Conservation (phyloP, 2,888 invertebrate genomes). For the Caenorhabditis sp. region DNA sequence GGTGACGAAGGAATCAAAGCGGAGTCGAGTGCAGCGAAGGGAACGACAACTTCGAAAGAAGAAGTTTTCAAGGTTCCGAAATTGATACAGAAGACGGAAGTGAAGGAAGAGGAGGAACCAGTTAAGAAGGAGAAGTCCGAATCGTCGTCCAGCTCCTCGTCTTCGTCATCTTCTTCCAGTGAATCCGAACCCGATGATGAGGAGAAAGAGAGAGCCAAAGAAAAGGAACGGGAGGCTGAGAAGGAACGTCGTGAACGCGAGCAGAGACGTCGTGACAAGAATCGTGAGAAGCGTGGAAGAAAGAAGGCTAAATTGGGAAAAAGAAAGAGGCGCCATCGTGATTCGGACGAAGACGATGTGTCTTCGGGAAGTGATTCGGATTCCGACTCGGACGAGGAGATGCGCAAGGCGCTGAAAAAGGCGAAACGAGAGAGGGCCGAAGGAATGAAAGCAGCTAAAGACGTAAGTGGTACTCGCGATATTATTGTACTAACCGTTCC, state of each 20-base stretch:
- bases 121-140: conserved; percentile 51
- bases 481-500: conserved; percentile 6
- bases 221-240: conserved; percentile 60
- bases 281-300: conserved; percentile 75
- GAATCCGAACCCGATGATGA: conserved; percentile 50
- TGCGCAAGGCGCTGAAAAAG: conserved; percentile 73
- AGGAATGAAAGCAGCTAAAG: conserved; percentile 80
- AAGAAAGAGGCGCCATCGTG: conserved; percentile 51
- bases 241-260: conserved; percentile 69
- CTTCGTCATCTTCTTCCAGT: conserved; percentile 22
- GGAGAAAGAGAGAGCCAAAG: conserved; percentile 52
- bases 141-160: conserved; percentile 33
- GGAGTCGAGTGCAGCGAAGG: conserved; percentile 48
- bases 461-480: conserved; percentile 38
- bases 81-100: conserved; percentile 16
- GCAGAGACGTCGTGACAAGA: conserved; percentile 74
- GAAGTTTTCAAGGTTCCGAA: conserved; percentile 52
- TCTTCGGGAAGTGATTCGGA: conserved; percentile 30
- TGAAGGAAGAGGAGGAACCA: conserved; percentile 51
- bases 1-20: conserved; percentile 86
- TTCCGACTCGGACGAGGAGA: conserved; percentile 66
- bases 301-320: conserved; percentile 78
- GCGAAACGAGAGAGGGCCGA: conserved; percentile 79
- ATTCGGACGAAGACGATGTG: conserved; percentile 33
- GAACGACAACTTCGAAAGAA: conserved; percentile 58